A percentile compares a stretch with the other conserved stretches of the same genome.
These are phyloP conservation scores for Antennarius maculatus DNA, from an alignment of 2,797 vertebrate genomes.

Conservation along the genomic window DNA sequence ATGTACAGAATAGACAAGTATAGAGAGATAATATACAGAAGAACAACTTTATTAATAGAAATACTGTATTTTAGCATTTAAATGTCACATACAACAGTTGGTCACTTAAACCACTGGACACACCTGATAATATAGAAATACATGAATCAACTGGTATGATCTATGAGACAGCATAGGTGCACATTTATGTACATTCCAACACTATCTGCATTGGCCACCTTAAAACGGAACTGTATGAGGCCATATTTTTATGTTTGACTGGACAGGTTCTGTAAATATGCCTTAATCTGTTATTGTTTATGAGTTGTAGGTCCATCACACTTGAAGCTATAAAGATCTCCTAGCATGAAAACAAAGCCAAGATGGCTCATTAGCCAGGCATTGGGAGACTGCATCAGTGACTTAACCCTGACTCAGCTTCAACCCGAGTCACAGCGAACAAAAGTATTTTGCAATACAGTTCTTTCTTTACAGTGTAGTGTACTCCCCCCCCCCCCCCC, in stretches of 20 bases:
- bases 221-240: neutral
- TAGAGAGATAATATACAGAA: neutral
- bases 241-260: neutral
- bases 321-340: constrained; percentile 9
- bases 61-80: neutral
- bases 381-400: constrained; percentile 6
- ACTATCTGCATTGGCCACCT: neutral
- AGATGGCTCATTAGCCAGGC: constrained; percentile 35
- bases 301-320: neutral
- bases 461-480: neutral
- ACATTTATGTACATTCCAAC: neutral
- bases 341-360: constrained; percentile 29
- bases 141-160: too few species aligned
- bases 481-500: too few species aligned
- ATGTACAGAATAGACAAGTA: neutral
- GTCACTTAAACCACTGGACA: neutral
- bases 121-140: too few species aligned
- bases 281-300: constrained; percentile 5
- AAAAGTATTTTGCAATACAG: neutral
- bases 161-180: neutral
- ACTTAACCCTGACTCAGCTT: constrained; percentile 21
- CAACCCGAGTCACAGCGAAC: constrained; percentile 32
- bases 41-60: too few species aligned
- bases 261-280: neutral
- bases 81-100: neutral